A percentile compares a stretch with the other conserved stretches of the same genome.
Evolutionary conservation across 2,113 vertebrate genomes (phyloP).

Genomic region (Speoplatyrhinus poulsoni): DNA sequence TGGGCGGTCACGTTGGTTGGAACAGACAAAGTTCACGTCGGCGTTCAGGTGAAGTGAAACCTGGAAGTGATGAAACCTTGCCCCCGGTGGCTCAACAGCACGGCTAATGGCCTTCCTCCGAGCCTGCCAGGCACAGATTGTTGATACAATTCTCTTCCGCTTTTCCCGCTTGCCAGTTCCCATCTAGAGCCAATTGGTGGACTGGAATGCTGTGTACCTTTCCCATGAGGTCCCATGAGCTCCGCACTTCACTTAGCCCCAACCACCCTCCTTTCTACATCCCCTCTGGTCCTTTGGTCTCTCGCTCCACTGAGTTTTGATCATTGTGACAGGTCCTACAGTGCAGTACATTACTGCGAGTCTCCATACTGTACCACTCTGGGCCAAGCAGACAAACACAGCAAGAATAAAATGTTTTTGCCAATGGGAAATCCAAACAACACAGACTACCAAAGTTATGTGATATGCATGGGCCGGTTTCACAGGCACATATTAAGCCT

Average conservation of each 20-base stretch:
- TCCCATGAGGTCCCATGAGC: conserved; percentile 69
- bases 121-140: conserved; percentile 75
- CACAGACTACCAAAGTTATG: no score
- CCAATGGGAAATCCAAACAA: background rate
- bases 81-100: conserved; percentile 67
- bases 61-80: conserved; percentile 72
- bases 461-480: no score
- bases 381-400: background rate
- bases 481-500: no score
- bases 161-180: conserved; percentile 83
- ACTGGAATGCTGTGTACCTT: conserved; percentile 76
- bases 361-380: conserved; percentile 32
- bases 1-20: background rate
- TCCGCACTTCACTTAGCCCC: conserved; percentile 55
- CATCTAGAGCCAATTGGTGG: conserved; percentile 83
- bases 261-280: conserved; percentile 5
- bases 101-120: conserved; percentile 80
- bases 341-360: conserved; percentile 48
- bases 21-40: conserved; percentile 66
- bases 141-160: conserved; percentile 84
- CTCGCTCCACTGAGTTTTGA: conserved; percentile 50
- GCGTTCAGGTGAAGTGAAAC: conserved; percentile 83
- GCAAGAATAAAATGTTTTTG: conserved; percentile 1
- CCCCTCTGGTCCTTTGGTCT: conserved; percentile 20
- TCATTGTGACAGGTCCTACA: conserved; percentile 51